Evolutionary conservation across 2,113 vertebrate genomes (phyloP), one percentile per base, ranked within the genome.

Genomic region (Lates calcarifer): DNA sequence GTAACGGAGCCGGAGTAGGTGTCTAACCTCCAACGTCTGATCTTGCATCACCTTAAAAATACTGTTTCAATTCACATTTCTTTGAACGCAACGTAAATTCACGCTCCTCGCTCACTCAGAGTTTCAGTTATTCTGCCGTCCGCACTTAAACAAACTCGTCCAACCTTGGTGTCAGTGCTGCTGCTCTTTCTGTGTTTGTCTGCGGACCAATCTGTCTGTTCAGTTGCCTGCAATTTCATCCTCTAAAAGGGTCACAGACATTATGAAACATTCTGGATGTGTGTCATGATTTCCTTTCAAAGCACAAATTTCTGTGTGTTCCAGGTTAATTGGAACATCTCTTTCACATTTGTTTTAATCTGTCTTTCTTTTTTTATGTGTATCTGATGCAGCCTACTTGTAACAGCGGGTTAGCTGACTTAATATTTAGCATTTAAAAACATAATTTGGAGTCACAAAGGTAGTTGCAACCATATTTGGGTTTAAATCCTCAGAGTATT

Each of bases 171-270:
- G 37, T 68, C 74, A 3, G 28, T 35, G 49, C 53, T 22, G 63
- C 57, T 64, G 57, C 55, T 65, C 56, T 55, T 15, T 37, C 29
- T 26, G 20, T 17, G 14, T 39, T 66, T 37, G 37, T 61, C 53
- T 51, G 53, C 45, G 43, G 33, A 49, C 29, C 24, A 20, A 35
- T 58, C 74, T 15, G 76, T 64, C 57, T 70, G 70, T 39, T 82
- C 76, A 24, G 37, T 63, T 69, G 33, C 14, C 62, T 51, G 51
- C 45, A 29, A 70, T 79, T 83, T 84, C 71, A 78, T 87, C 75
- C 79, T 75, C 74, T 84, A 81, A 89, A 85, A 80, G 80, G 80
- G 77, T 84, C 78, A 62, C 58, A 57, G 81, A 43, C 60, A 2
- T 91, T 74, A 77, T 72, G 24, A 79, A 90, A 83, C 1, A 9